Conservation (phyloP, 1,140 invertebrate species). For the Subanguina moxae region DNA sequence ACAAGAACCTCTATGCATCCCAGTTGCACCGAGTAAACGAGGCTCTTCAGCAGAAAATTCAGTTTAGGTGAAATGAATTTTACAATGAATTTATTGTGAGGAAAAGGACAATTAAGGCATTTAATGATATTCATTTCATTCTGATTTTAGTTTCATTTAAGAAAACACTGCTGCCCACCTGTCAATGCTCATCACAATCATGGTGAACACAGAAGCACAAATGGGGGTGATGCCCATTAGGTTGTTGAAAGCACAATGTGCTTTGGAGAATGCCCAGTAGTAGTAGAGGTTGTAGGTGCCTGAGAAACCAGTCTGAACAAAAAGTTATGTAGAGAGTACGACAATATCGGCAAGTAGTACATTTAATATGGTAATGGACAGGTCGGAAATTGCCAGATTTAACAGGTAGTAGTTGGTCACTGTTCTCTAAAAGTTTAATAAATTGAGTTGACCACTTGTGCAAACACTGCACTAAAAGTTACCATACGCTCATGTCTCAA, state of each 20-base stretch:
- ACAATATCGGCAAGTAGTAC: background rate
- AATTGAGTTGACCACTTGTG: no score
- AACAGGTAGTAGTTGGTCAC: slow-evolving; percentile 55
- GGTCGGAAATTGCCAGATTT: slow-evolving; percentile 17
- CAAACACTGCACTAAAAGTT: background rate
- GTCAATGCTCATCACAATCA: slow-evolving; percentile 56
- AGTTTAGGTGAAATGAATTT: no score
- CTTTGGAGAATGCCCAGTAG: slow-evolving; percentile 50
- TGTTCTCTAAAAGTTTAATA: slow-evolving; percentile 23
- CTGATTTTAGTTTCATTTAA: background rate
- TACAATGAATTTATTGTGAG: no score
- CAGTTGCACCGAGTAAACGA: no score
- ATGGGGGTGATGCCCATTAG: slow-evolving; percentile 59
- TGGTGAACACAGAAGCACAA: slow-evolving; percentile 58
- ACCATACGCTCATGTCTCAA: slow-evolving; percentile 53
- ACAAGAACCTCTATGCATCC: no score
- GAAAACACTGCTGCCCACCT: slow-evolving; percentile 42
- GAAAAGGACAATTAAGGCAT: no score
- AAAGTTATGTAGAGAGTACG: no score
- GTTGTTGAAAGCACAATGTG: slow-evolving; percentile 55
- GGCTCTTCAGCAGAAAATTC: no score
- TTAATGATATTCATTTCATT: no score
- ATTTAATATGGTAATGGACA: slow-evolving; percentile 11
- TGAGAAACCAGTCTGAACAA: slow-evolving; percentile 5
- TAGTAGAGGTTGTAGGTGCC: slow-evolving; percentile 56